A percentile compares a stretch with the other conserved stretches of the same genome.
Conservation (phyloP, 2,888 invertebrate species). For the Arctia plantaginis region DNA sequence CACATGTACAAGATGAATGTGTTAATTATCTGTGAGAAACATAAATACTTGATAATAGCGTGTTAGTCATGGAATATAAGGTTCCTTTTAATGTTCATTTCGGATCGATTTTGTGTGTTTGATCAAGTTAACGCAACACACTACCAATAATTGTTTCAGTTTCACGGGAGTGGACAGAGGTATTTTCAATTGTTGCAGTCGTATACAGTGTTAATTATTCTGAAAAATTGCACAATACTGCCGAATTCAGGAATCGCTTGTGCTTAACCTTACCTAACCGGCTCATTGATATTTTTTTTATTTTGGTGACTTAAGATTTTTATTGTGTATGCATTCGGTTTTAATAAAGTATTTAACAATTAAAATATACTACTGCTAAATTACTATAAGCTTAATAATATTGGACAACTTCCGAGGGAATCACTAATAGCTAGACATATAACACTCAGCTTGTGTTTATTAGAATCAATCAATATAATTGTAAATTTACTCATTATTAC, state of each 20-base stretch:
- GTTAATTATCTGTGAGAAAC: neutral
- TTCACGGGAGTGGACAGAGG: no score
- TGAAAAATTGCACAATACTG: neutral
- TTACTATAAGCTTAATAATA: no score
- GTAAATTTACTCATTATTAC: neutral
- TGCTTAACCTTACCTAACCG: neutral
- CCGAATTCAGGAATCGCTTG: neutral
- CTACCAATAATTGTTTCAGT: neutral
- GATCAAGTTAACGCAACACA: neutral
- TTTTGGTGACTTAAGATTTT: no score
- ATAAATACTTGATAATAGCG: neutral
- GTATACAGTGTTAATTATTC: neutral
- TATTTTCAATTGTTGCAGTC: neutral
- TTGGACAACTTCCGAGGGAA: neutral
- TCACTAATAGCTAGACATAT: no score
- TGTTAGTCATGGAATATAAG: neutral
- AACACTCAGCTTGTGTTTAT: no score
- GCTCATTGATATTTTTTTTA: neutral
- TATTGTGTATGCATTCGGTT: no score
- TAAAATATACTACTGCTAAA: no score
- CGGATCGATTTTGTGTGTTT: neutral
- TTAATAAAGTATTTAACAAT: no score
- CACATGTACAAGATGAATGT: neutral
- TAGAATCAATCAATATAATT: neutral
- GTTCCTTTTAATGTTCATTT: neutral